These are phyloP conservation scores for Drosophila persimilis DNA, from an alignment of 1,140 invertebrate species.

Conservation along the genomic window DNA sequence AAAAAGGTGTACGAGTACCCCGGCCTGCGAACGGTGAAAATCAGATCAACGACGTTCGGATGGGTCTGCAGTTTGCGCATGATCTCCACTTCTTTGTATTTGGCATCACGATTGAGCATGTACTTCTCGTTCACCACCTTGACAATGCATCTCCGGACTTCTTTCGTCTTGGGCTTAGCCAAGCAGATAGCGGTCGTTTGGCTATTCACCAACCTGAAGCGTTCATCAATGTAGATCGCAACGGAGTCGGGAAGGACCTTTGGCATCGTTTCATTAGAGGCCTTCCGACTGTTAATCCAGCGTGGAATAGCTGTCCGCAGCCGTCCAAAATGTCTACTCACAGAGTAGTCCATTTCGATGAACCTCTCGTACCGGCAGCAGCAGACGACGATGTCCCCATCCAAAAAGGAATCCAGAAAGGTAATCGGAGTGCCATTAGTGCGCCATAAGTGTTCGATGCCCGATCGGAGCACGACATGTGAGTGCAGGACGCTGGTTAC, in stretches of 20 bases:
- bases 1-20: conserved; percentile 2
- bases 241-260: conserved; percentile 4
- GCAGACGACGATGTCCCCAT: conserved; percentile 29
- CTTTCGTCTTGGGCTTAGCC: not conserved
- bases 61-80: conserved; percentile 29
- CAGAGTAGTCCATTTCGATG: conserved; percentile 6
- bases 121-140: conserved; percentile 23
- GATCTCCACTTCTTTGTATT: conserved; percentile 12
- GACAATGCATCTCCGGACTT: not conserved
- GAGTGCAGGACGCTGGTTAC: conserved; percentile 15
- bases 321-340: conserved; percentile 1
- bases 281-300: no score
- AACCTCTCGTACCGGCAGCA: conserved; percentile 35
- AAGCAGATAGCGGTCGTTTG: conserved; percentile 1
- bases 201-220: not conserved
- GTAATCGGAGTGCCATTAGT: conserved; percentile 19
- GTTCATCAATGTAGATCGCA: not conserved
- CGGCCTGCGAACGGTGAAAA: conserved; percentile 14
- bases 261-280: not conserved
- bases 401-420: conserved; percentile 5
- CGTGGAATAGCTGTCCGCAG: conserved; percentile 4
- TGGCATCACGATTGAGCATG: not conserved
- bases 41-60: conserved; percentile 31
- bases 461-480: conserved; percentile 18
- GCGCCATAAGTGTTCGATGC: conserved; percentile 21